A percentile compares a stretch with the other conserved stretches of the same genome.
Evolutionary conservation across 2,113 vertebrate genomes (phyloP).

Genomic region (Nothoprocta pentlandii): DNA sequence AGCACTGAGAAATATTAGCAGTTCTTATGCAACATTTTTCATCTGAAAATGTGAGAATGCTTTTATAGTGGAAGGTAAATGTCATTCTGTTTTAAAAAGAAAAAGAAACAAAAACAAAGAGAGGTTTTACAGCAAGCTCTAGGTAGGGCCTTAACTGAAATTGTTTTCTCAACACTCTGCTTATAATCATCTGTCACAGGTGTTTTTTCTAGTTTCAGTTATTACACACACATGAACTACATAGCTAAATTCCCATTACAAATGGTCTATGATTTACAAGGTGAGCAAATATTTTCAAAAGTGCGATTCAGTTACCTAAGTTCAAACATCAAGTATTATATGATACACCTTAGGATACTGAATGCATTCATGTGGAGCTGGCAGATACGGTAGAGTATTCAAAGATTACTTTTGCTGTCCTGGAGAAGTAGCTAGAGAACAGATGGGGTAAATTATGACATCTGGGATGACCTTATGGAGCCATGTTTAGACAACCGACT

Average conservation of each 20-base stretch:
- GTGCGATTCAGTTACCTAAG: not conserved
- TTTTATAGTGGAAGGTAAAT: not conserved
- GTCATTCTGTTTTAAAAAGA: not conserved
- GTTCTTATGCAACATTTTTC: not conserved
- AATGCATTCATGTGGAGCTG: not conserved
- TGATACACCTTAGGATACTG: not conserved
- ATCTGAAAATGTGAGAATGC: not conserved
- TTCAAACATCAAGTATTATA: not conserved
- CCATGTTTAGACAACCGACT: not conserved
- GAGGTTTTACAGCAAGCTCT: not conserved
- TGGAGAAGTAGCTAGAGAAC: not conserved
- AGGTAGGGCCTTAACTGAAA: not conserved
- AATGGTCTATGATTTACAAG: not conserved
- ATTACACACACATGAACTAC: not conserved
- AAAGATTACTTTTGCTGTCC: not conserved
- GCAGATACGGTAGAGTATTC: not conserved
- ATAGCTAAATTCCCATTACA: not conserved
- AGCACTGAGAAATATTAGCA: not conserved
- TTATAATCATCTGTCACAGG: not conserved
- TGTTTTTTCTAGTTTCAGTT: not conserved
- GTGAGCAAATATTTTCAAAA: not conserved
- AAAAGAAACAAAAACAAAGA: not conserved
- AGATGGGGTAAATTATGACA: slow-evolving; percentile 38
- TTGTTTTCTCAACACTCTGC: not conserved
- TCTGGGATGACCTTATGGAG: not conserved